Conservation (phyloP, 1,140 invertebrate genomes). For the Belonocnema kinseyi region DNA sequence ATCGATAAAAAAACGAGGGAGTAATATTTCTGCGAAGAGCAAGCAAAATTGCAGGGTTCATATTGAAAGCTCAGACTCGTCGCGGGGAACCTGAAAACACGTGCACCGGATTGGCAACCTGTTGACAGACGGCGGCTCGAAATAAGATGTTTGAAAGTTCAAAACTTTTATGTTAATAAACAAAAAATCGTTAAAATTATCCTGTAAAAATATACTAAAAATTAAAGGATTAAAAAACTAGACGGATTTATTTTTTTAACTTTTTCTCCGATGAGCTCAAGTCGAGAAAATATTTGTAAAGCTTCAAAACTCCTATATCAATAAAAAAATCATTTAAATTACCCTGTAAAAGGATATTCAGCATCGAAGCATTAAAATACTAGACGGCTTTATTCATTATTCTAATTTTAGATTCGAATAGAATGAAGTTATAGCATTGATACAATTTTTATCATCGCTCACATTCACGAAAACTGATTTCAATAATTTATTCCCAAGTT, state of each 20-base stretch:
- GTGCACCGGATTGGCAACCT: background rate
- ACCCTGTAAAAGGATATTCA: background rate
- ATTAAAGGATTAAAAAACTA: background rate
- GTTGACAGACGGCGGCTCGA: no score
- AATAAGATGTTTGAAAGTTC: no score
- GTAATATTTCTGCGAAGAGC: background rate
- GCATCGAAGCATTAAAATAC: background rate
- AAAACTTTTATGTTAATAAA: no score
- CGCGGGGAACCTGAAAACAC: background rate
- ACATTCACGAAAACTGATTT: background rate
- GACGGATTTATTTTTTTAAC: background rate
- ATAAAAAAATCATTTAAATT: no score
- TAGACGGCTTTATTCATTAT: background rate
- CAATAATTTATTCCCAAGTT: conserved; percentile 10
- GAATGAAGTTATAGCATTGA: background rate
- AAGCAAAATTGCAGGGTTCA: conserved; percentile 11
- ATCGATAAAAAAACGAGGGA: conserved; percentile 15
- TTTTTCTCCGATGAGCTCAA: no score
- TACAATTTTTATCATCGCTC: background rate
- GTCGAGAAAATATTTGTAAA: no score
- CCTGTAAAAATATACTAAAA: background rate
- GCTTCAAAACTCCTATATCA: no score
- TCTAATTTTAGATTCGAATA: background rate
- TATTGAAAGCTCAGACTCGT: background rate
- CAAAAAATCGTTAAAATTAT: no score